These are phyloP conservation scores for Rhineura floridana DNA, from an alignment of 2,113 vertebrate species.

Conservation along the genomic window DNA sequence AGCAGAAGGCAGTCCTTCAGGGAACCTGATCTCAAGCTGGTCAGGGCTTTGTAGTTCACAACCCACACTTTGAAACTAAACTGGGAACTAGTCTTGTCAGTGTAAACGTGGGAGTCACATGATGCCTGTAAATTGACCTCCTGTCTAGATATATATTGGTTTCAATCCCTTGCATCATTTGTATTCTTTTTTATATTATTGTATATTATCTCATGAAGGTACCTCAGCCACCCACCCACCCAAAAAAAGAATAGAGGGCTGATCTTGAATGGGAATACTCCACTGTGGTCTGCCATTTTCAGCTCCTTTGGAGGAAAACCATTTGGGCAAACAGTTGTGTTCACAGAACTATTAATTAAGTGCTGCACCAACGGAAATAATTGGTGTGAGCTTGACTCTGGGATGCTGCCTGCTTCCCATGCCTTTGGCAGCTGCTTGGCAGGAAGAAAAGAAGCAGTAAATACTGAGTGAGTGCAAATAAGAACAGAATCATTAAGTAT, in stretches of 20 bases:
- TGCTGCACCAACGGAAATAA: conserved; percentile 32
- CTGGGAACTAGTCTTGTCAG: background rate
- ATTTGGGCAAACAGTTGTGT: conserved; percentile 30
- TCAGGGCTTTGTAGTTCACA: background rate
- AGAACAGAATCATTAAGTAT: accelerated
- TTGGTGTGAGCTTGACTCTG: conserved; percentile 1
- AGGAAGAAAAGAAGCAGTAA: conserved; percentile 8
- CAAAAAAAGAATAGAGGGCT: background rate
- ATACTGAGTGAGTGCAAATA: background rate
- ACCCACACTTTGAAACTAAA: background rate
- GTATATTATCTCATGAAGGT: too few species aligned
- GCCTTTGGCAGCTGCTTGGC: background rate
- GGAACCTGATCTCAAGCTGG: background rate
- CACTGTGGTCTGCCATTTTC: background rate
- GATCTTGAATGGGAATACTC: accelerated
- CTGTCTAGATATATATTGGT: background rate
- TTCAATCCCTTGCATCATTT: background rate
- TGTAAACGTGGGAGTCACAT: background rate
- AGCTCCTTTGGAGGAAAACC: background rate
- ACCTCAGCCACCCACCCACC: background rate
- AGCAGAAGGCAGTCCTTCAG: background rate
- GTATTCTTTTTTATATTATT: too few species aligned
- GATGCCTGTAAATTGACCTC: background rate
- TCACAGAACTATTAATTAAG: conserved; percentile 33
- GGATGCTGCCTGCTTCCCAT: conserved; percentile 3